Conservation (phyloP, 2,797 vertebrate species). For the Eulemur rubriventer region DNA sequence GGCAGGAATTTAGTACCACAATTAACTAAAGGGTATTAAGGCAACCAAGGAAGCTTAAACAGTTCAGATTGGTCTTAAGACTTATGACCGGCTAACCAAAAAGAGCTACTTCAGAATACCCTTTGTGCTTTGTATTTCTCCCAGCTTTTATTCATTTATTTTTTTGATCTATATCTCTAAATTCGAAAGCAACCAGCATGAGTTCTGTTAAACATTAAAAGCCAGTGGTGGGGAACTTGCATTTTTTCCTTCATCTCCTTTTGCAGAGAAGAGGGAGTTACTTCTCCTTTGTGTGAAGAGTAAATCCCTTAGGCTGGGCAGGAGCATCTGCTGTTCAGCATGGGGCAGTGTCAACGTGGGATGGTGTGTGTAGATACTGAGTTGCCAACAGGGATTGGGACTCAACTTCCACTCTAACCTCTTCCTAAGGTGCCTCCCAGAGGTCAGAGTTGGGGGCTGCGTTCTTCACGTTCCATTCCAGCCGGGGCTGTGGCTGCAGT, state of each 20-base stretch:
- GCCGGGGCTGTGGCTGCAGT: fast-evolving
- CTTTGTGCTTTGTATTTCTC: background rate
- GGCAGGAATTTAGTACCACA: background rate
- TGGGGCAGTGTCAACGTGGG: fast-evolving
- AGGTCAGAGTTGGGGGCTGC: fast-evolving
- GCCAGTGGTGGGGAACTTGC: background rate
- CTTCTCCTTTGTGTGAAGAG: background rate
- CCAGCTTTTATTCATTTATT: background rate
- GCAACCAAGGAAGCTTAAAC: background rate
- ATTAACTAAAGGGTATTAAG: background rate
- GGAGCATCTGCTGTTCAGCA: fast-evolving
- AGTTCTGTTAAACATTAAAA: background rate
- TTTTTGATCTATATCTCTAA: background rate
- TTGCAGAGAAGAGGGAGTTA: background rate
- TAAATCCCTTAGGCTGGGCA: background rate
- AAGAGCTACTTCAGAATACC: background rate
- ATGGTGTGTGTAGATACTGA: background rate
- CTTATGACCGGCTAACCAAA: background rate
- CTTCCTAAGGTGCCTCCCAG: background rate
- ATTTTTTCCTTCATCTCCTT: background rate
- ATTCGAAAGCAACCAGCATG: background rate
- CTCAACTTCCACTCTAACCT: background rate
- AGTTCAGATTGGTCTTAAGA: background rate
- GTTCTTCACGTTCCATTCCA: background rate
- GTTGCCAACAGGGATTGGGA: fast-evolving